Conservation (phyloP, 2,113 vertebrate genomes). For the Aleadryas rufinucha region DNA sequence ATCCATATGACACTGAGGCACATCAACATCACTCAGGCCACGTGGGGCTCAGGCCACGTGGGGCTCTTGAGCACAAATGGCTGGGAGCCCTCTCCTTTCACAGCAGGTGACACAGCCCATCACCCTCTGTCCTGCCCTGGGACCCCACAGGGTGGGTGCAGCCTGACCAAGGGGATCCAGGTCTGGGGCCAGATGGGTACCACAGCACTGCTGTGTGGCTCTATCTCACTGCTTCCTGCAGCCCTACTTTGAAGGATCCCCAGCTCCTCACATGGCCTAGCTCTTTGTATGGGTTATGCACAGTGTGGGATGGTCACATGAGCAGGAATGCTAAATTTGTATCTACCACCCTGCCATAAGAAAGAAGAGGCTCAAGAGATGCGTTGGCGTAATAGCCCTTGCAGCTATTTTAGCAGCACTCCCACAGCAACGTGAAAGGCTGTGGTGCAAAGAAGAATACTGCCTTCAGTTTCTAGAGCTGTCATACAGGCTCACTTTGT, state of each 20-base stretch:
- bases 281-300: background rate
- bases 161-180: background rate
- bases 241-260: background rate
- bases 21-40: rapidly evolving
- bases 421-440: background rate
- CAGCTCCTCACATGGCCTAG: background rate
- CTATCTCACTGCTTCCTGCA: rapidly evolving
- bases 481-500: background rate
- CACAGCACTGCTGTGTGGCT: rapidly evolving
- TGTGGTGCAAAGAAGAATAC: background rate
- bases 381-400: background rate
- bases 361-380: background rate
- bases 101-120: background rate
- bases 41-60: no score
- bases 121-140: background rate
- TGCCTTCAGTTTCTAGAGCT: background rate
- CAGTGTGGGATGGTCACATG: background rate
- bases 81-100: background rate
- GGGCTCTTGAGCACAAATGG: background rate
- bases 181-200: rapidly evolving
- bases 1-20: rapidly evolving
- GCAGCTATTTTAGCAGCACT: conserved; percentile 3
- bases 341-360: background rate
- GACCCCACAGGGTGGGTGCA: rapidly evolving
- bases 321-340: conserved; percentile 18